Conservation (phyloP, 2,888 invertebrate genomes). For the Neocrepidodera transversa region DNA sequence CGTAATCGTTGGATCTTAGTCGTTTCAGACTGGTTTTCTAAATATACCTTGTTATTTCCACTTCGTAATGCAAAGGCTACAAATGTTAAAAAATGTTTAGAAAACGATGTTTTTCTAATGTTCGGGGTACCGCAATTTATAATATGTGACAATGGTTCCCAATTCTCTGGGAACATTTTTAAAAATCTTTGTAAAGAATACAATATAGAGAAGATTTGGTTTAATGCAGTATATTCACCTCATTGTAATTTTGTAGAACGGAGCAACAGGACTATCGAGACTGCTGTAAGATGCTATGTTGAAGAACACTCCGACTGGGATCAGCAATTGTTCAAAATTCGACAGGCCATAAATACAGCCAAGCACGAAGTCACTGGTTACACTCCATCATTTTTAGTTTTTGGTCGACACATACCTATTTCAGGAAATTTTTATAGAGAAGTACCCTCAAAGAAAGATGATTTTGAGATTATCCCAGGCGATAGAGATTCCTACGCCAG, state of each 20-base stretch:
- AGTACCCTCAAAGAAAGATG: conserved; percentile 24
- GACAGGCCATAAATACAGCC: conserved; percentile 44
- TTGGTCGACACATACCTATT: no score
- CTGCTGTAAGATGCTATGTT: no score
- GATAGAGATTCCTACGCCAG: conserved; percentile 2
- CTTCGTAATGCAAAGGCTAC: conserved; percentile 26
- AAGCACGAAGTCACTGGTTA: conserved; percentile 43
- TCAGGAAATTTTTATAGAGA: conserved; percentile 38
- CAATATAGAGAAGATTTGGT: conserved; percentile 28
- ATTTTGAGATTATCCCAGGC: conserved; percentile 1
- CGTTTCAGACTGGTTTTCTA: no score
- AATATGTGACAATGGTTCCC: conserved; percentile 39
- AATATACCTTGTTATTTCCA: no score
- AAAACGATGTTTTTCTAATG: conserved; percentile 29
- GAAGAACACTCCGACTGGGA: no score
- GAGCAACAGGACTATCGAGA: no score
- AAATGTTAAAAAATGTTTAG: conserved; percentile 24
- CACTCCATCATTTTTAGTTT: no score
- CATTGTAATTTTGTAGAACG: conserved; percentile 52
- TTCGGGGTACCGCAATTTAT: conserved; percentile 36
- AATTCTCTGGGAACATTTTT: conserved; percentile 26
- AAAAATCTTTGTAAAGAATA: conserved; percentile 22
- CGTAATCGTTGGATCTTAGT: no score
- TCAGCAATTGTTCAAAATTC: conserved; percentile 34
- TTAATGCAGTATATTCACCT: conserved; percentile 47